Percentiles rank a stretch among this genome's conserved stretches.
Evolutionary conservation across 2,113 vertebrate species (phyloP).

Genomic region (Sinocyclocheilus rhinocerous): DNA sequence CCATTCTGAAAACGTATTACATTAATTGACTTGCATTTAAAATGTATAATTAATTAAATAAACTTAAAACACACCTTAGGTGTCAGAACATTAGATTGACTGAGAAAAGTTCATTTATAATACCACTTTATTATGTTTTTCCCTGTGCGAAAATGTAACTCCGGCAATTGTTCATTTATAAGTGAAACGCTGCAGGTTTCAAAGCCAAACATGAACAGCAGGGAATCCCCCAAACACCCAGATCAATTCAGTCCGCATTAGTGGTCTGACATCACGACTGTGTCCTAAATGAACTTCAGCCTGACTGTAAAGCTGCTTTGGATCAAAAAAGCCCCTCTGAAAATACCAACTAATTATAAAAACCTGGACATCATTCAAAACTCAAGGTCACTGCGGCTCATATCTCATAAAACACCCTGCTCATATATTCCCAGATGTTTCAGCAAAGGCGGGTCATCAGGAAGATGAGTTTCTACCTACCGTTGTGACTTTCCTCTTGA

Average conservation of each 20-base stretch:
- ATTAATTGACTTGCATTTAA: neutral
- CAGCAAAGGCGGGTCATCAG: too few relatives aligned
- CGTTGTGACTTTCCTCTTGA: conserved; percentile 91
- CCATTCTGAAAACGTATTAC: neutral
- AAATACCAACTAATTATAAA: neutral
- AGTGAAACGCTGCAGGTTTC: neutral
- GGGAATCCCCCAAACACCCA: conserved; percentile 1
- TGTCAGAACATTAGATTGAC: neutral
- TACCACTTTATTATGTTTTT: neutral
- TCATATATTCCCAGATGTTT: neutral
- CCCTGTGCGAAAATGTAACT: neutral
- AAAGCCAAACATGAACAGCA: neutral
- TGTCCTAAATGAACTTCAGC: conserved; percentile 6
- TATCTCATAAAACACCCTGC: too few relatives aligned
- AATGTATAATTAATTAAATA: too few relatives aligned
- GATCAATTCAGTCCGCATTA: neutral
- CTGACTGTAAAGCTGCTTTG: conserved; percentile 1
- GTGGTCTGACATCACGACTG: conserved; percentile 8
- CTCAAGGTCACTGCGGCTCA: too few relatives aligned
- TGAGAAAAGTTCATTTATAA: conserved; percentile 10
- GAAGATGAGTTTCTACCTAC: conserved; percentile 70
- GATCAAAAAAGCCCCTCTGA: neutral
- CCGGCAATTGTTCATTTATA: neutral
- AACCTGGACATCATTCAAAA: neutral
- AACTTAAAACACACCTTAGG: neutral